Base-by-base conservation (phyloP, 1,140 invertebrate genomes). In the Hylyphantes graminicola region DNA sequence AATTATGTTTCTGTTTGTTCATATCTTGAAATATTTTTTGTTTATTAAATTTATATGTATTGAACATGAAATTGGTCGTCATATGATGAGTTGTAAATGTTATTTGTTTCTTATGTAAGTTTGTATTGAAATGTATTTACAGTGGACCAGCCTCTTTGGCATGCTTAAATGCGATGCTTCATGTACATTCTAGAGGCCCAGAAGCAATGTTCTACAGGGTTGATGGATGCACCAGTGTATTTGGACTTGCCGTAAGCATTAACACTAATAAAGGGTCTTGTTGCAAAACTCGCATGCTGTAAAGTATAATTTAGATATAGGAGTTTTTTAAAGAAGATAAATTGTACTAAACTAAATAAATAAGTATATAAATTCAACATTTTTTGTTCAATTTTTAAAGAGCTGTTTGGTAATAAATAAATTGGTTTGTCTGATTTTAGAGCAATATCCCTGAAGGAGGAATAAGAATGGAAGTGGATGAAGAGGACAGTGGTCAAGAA, bases 151-250 rank as follows among this genome's bases (percentile, higher is more conserved):
- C 87, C 10, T 87, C 88, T 35, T 82, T 88, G 50, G 88, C 88
- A 15, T 88, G 87, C 85, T 67, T 89, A 35, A 89, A 89, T 85
- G 87, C 89, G n/a, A 88, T 88, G 87, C 82, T 89, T 2, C 87
- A 89, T 87, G 87, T 87, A 4, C 87, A 89, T 83, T 88, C 88
- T 13, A 87, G 87, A 86, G 88, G 89, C 15, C 80, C 87, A 54
- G 87, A 88, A 77, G 86, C 87, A 64, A 75, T 87, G 67, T 89
- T 89, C 85, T 89, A 89, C 81, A 88, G 89, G 85, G 89, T 89
- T 50, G 86, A 85, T 84, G 88, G 88, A 19, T 85, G 87, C 57
- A 87, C 86, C 13, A 88, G 87, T 63, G 87, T 88, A 10, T 89
- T 89, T 88, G 89, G 89, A 68, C 79, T 89, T 53, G 87, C 87